A percentile compares a stretch with the other conserved stretches of the same genome.
Evolutionary conservation across 30 jellyfish, hydroid and myxozoan species (phyloP).

Genomic region (Phacellophora camtschatica): DNA sequence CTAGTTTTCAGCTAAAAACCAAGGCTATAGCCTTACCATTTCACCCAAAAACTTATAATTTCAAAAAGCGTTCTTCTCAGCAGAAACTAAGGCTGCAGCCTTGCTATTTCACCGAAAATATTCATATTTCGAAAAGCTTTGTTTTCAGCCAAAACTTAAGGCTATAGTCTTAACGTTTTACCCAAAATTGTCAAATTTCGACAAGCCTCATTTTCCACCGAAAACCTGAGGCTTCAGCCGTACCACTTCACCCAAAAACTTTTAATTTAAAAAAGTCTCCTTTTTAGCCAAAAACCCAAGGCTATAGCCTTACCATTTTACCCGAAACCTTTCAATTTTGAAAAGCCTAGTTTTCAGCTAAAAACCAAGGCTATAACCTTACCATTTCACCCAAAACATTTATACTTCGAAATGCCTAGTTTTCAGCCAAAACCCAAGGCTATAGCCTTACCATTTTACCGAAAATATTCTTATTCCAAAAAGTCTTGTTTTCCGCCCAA

Average conservation of each 20-base stretch:
- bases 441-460: no score
- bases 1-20: neutral
- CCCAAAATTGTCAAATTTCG: neutral
- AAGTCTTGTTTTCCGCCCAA: no score
- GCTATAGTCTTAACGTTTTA: neutral
- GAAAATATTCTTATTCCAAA: neutral
- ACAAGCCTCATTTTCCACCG: neutral
- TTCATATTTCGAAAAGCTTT: neutral
- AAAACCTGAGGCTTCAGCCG: neutral
- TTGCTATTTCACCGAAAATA: neutral
- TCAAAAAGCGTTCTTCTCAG: neutral
- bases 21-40: neutral
- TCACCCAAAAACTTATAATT: neutral
- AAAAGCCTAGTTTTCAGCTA: no score
- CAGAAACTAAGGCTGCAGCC: neutral
- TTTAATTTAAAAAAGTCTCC: neutral
- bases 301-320: conserved; percentile 16
- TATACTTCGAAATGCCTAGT: no score
- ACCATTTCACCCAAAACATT: no score
- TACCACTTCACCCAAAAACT: neutral
- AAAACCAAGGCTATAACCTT: no score
- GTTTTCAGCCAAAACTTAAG: neutral
- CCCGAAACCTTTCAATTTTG: no score
- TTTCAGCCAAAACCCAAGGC: no score
- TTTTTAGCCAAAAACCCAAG: neutral